Evolutionary conservation across 1,140 invertebrate genomes (phyloP), one percentile per base, ranked within the genome.

Genomic region (Elysia chlorotica): DNA sequence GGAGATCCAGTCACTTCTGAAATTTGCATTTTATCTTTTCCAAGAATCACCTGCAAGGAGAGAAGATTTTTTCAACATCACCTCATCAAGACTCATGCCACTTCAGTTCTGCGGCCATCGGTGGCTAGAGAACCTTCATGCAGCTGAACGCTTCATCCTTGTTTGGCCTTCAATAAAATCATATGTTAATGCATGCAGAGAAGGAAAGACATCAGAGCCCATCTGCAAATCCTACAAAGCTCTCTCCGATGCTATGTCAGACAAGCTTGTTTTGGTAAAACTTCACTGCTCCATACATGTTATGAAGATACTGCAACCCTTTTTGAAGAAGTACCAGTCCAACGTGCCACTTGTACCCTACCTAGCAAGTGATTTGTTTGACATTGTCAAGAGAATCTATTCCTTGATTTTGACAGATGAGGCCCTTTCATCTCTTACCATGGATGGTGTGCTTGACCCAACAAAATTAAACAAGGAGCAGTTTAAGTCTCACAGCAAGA

Each of bases 271-370:
- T 10, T 1, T 65, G 5, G 53, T 37, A 25, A 75, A 72, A 28
- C 31, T 74, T 0, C 30, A 69, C 3, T 74, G 70, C 56, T 77
- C 74, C 37, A 37, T 38, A 17, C 63, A 0, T 19, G 59, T 74
- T 2, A 66, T 65, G 31, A 17, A 21, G 21, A 28, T 37, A 30
- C 17, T 79, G 19, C n/a, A 59, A 14, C 68, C 67, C n/a, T 81
- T 79, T 59, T 61, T 78, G 5, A 35, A 33, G 10, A 28, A 21
- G 10, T 79, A 63, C 56, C 74, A 74, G 61, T 57, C 59, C 2
- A 59, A 75, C 36, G 28, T 23, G 25, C 73, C 77, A n/a, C 37
- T 79, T 35, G 19, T 75, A 2, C 67, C 69, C 23, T 75, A 73
- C 41, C 17, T 79, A n/a, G 21, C 10, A 19, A 10, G 35, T 35